Evolutionary conservation across 1,140 invertebrate genomes (phyloP), one percentile per base, ranked within the genome.

Genomic region (Marisa cornuarietis): DNA sequence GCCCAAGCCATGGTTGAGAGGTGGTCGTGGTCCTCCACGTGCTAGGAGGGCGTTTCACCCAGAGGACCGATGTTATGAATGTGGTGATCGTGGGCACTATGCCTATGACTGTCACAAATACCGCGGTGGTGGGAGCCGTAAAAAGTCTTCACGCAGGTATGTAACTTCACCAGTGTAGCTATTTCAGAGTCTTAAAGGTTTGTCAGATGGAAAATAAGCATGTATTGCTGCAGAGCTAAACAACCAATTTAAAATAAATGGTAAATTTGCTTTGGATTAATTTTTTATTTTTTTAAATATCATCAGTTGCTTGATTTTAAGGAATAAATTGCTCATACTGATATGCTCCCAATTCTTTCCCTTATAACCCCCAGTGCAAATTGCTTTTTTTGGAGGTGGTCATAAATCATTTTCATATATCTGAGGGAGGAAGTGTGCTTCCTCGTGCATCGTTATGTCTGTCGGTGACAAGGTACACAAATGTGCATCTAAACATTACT

Each of bases 61-160:
- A 1, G 95, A 96, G 86, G 96, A 97, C 71, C 93, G 95, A 76
- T 98, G 96, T 90, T 98, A 97, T 90, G 96, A 97, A 87, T 98
- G 97, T 91, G 96, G 96, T 14, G 95, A 96, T 84, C 92, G 95
- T 71, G 96, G 96, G 7, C 96, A 98, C 87, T 98, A 97, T 91
- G 96, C 96, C 71, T 93, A 96, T 83, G 96, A 98, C 89, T 98
- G 96, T 84, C 75, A 81, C 18, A 81, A 84, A 75, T 79, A 84
- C 61, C 79, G 77, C n/a, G 42, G 82, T 49, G 79, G 68, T 20
- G 81, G 62, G 16, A 52, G 75, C 63, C 65, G 77, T 18, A 58
- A 58, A 20, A 66, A 51, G n/a, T 68, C 63, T 0, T 51, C 31
- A 18, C 76, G 76, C 76, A 77, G 58, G 52, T 71, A 24, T 66